Evolutionary conservation across 1,140 invertebrate genomes (phyloP), one percentile per base, ranked within the genome.

Genomic region (Sminthurinus signatus): DNA sequence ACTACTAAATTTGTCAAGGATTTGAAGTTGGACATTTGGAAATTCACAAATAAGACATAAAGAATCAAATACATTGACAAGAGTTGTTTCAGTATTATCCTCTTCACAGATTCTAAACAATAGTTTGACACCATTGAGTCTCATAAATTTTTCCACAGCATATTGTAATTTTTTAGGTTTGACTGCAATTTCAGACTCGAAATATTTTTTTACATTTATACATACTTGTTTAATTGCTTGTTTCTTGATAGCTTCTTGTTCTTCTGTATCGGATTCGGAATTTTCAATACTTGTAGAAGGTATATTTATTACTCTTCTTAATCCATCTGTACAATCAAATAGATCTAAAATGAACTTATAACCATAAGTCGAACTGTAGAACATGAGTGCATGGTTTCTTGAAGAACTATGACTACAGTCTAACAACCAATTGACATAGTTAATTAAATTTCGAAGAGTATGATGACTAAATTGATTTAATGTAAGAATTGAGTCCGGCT

Each of bases 351-450:
- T 90, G 0, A 91, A 84, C 72, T 88, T 83, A 76, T 96, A 98
- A 59, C 92, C 87, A 76, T 97, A 96, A 5, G 90, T 88, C 58
- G 95, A 81, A 0, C 89, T 88, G 75, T 98, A 97, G 76, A 98
- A 98, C 92, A 98, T 96, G 14, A 93, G 93, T 1, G 94, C 93
- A 78, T 97, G 92, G 74, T 93, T 96, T 65, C 93, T 81, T 36
- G 93, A 93, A 0, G 93, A 96, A 77, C 96, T 91, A 75, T 98
- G 94, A 23, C 92, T 96, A 73, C 93, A 92, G 74, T 96, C 94
- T 29, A 98, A 75, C 27, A 98, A 78, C 93, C 94, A 98, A 0
- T 98, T 76, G 0, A 88, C 87, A 76, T 96, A 95, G 60, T 86
- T 87, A 0, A 66, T 60, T 32, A 70, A 44, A 56, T 64, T 46